Evolutionary conservation across 2,888 invertebrate species (phyloP).

Genomic region (Hydropsyche betteni): DNA sequence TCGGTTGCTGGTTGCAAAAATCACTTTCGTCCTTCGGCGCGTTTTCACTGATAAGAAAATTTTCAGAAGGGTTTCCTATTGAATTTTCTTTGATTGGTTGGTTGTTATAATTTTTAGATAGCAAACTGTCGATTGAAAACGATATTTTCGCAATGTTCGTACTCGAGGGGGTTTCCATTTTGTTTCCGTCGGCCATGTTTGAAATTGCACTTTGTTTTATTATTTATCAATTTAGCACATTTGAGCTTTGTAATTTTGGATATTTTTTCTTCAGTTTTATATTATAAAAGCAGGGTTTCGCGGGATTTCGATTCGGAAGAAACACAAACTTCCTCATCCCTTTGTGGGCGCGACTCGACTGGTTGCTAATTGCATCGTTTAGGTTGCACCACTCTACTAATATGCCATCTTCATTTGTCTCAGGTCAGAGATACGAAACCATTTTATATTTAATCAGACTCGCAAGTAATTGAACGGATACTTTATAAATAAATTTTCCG

Average conservation of each 20-base stretch:
- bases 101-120: constrained; percentile 38
- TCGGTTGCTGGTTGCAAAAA: background rate
- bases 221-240: too few relatives aligned
- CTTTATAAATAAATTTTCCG: too few relatives aligned
- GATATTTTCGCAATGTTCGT: constrained; percentile 44
- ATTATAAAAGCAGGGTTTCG: background rate
- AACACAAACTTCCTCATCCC: constrained; percentile 29
- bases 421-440: constrained; percentile 8
- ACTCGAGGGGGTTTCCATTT: constrained; percentile 24
- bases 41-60: background rate
- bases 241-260: too few relatives aligned
- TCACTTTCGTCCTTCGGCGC: background rate
- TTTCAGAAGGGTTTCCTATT: too few relatives aligned
- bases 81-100: constrained; percentile 10
- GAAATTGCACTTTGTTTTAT: background rate
- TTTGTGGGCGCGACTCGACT: constrained; percentile 23
- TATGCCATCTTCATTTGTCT: constrained; percentile 41
- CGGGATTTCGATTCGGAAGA: background rate
- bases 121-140: constrained; percentile 49
- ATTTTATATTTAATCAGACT: background rate
- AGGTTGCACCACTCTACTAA: constrained; percentile 36
- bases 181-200: constrained; percentile 23
- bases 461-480: too few relatives aligned
- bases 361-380: constrained; percentile 36
- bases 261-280: too few relatives aligned